Evolutionary conservation across 2,113 vertebrate genomes (phyloP), one percentile per base, ranked within the genome.

Genomic region (Amphiprion ocellaris): DNA sequence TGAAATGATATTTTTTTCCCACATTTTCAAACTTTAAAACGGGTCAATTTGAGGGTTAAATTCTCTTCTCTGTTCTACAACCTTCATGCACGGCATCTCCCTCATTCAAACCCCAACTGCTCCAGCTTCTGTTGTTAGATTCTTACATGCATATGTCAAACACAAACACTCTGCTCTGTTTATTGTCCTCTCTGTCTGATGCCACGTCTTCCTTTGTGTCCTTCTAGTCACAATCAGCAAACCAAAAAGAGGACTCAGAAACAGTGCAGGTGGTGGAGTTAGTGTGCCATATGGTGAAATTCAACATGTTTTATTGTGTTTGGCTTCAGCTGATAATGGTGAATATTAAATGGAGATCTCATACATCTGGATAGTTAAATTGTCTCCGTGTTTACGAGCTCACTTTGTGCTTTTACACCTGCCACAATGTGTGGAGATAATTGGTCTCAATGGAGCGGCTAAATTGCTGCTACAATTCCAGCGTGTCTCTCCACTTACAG

Each of bases 261-360:
- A 37, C 39, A 58, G 37, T 60, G 66, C 78, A 88, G 75, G 79
- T 79, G 79, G 55, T 71, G 33, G 50, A 19, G 54, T 14, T 60
- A 17, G 50, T 16, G 19, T 50, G 30, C 56, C 85, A 89, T 80
- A 75, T 84, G 85, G 69, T 68, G 60, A 52, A 58, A 68, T 81
- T 67, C 49, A 81, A 71, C 52, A 21, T 12, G 54, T 12, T 21
- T 21, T 30, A 28, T 23, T 68, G 61, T 65, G 41, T 28, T 63
- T 60, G 63, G 74, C 64, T 33, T 70, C 55, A 26, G 66, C 24
- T 23, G 11, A 81, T 82, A 15, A 50, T 39, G 41, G 56, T 33
- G 54, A 77, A 87, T 72, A 56, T 55, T 47, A 28, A 65, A 87
- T 85, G 67, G 67, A 71, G 54, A 69, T 89, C 68, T 78, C 64